Base-by-base conservation (phyloP, 2,888 invertebrate genomes). In the Ophion slaviceki region DNA sequence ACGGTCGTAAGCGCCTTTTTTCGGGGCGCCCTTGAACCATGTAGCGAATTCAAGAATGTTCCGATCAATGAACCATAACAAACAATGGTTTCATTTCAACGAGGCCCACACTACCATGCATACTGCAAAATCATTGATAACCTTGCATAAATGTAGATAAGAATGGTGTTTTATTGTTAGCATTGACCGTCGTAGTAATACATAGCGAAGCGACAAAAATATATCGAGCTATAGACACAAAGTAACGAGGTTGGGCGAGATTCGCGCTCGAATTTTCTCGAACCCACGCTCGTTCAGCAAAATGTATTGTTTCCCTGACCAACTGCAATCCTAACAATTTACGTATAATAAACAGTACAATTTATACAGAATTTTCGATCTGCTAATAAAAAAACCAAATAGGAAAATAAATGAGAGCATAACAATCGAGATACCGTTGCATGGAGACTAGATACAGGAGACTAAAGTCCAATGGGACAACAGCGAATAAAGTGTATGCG, bases 211-310 rank as follows among this genome's bases (percentile, higher is more conserved):
- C 28, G 80, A 68, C 61, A 61, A 75, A 80, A 80, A 80, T 80
- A 80, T 61, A 67, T 45, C 66, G 68, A 74, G 74, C 67, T 61
- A 36, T 8, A 45, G 61, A 32, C 67, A 45, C 40, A 66, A 24
- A 40, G 61, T 68, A 80, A 80, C 74, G 74, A 74, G 74, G 74
- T 74, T 74, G 68, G 2, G 10, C 45, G 68, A 67, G 32, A 11
- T 74, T 45, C 74, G 61, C 20, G 24, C 53, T 61, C 45, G 74
- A 80, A 74, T 7, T 36, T 68, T 80, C 80, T 80, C 80, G 80
- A 75, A 61, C 17, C 40, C 32, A 61, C 74, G 74, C 14, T 45
- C n/a, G 28, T 28, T 59, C 45, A 8, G 3, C 11, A 47, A 78
- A 57, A 36, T 24, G 40, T 40, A n/a, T 57, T 7, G 24, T 6